phyloP scores from a whole-genome alignment of 2,797 vertebrate genomes.

The Onychomys arenicola region DNA sequence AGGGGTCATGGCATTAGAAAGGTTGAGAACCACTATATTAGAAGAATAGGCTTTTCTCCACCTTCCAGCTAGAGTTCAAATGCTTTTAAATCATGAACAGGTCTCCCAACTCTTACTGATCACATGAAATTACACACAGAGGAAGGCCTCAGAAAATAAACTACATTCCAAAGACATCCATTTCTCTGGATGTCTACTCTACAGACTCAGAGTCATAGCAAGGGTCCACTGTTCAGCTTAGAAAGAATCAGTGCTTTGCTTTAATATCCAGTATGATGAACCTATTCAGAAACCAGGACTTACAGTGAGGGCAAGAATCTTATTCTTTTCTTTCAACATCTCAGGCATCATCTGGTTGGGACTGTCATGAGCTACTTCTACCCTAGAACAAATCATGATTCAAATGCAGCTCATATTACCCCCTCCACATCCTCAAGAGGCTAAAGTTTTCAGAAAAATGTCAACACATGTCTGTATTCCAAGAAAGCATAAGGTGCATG shows the following conservation, averaged over 20 bases:
- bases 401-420: neutral
- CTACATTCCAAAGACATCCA: neutral
- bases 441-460: slow-evolving; percentile 31
- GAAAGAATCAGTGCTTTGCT: neutral
- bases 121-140: neutral
- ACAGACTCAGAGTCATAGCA: neutral
- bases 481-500: neutral
- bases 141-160: neutral
- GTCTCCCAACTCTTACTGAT: neutral
- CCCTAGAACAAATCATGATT: neutral
- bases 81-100: neutral
- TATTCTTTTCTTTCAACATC: neutral
- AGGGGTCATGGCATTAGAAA: neutral
- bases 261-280: neutral
- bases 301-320: neutral
- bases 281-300: neutral
- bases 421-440: neutral
- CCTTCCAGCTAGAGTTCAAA: neutral
- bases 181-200: neutral
- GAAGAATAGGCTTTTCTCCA: neutral
- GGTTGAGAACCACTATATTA: neutral
- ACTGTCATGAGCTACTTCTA: neutral
- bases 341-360: neutral
- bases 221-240: neutral
- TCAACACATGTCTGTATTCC: neutral